Evolutionary conservation across 2,888 invertebrate species (phyloP).

Genomic region (Eristalinus sepulchralis): DNA sequence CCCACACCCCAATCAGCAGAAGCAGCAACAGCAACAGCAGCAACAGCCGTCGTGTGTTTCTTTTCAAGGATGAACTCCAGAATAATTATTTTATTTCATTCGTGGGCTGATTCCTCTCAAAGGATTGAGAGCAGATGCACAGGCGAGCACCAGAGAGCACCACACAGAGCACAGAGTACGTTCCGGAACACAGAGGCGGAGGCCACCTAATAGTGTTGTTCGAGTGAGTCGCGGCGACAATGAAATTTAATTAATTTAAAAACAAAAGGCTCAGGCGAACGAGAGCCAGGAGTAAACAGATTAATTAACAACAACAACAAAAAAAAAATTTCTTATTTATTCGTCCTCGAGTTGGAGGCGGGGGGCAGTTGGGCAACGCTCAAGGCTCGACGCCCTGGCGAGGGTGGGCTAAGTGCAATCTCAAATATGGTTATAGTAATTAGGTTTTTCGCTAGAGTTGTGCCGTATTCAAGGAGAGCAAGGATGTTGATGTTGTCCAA

Average conservation of each 20-base stretch:
- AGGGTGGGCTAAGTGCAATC: neutral
- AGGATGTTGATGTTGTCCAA: neutral
- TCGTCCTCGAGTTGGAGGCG: neutral
- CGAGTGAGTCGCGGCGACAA: constrained; percentile 35
- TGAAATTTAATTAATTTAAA: constrained; percentile 50
- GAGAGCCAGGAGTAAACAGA: constrained; percentile 12
- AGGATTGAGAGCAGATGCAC: constrained; percentile 40
- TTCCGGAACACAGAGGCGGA: neutral
- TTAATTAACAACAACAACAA: constrained; percentile 45
- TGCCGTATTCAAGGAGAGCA: neutral
- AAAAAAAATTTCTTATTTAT: constrained; percentile 4
- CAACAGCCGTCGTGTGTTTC: neutral
- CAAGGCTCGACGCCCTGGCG: neutral
- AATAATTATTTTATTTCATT: constrained; percentile 64
- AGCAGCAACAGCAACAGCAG: neutral
- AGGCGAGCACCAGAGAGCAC: neutral
- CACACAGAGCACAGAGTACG: neutral
- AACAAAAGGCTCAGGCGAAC: constrained; percentile 8
- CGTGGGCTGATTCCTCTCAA: constrained; percentile 41
- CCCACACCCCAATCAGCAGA: neutral
- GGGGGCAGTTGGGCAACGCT: no score
- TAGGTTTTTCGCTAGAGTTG: neutral
- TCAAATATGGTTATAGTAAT: constrained; percentile 37
- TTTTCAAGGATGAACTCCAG: constrained; percentile 23
- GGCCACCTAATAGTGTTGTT: constrained; percentile 23